Conservation (phyloP, 2,888 invertebrate species). For the Heteromurus nitidus region DNA sequence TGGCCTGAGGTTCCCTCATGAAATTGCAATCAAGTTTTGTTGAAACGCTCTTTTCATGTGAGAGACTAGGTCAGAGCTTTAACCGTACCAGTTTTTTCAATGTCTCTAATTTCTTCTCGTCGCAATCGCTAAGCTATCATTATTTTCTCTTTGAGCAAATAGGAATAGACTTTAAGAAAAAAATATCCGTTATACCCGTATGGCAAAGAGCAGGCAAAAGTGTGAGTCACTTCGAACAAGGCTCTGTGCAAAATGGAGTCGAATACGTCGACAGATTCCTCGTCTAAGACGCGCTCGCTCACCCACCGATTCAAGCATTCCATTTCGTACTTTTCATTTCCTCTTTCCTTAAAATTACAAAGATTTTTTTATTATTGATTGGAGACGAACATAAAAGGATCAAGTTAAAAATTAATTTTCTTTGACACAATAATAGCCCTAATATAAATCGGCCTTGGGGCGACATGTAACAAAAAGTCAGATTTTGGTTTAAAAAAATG, state of each 20-base stretch:
- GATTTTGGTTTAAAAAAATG: no score
- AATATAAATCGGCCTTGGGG: no score
- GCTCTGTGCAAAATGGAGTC: constrained; percentile 63
- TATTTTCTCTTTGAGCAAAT: background rate
- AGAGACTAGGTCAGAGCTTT: constrained; percentile 24
- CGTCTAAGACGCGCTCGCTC: constrained; percentile 44
- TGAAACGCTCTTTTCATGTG: background rate
- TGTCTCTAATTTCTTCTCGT: no score
- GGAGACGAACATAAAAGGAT: no score
- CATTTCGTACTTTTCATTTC: constrained; percentile 39
- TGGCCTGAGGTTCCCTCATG: constrained; percentile 24
- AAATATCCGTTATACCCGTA: constrained; percentile 51
- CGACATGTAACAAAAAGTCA: no score
- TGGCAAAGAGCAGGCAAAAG: constrained; percentile 29
- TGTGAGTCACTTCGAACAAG: constrained; percentile 27
- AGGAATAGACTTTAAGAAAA: no score
- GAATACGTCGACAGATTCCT: constrained; percentile 57
- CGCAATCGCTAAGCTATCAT: no score
- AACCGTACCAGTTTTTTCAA: background rate
- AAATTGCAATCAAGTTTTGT: constrained; percentile 8
- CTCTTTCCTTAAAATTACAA: constrained; percentile 39
- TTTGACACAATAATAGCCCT: no score
- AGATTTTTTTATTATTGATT: no score
- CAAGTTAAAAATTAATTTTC: no score
- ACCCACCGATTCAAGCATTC: constrained; percentile 43